Percentiles rank a stretch among this genome's conserved stretches.
Conservation (phyloP, 2,888 invertebrate species). For the Gymnoscelis rufifasciata region DNA sequence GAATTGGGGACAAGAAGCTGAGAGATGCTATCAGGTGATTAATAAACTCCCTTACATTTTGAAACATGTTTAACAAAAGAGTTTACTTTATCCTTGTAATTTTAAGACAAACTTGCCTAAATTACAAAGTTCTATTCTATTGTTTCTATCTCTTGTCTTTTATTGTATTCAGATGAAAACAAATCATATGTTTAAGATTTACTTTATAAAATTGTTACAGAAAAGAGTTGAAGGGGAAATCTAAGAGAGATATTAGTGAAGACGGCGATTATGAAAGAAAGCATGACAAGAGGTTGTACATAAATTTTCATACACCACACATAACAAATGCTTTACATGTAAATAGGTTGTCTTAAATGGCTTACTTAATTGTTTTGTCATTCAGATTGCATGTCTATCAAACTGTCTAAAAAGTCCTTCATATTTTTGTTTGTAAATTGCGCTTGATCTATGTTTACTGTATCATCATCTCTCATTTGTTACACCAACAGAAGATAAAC, state of each 20-base stretch:
- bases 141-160: too few species aligned
- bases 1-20: slow-evolving; percentile 81
- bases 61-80: too few species aligned
- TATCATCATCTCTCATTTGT: too few species aligned
- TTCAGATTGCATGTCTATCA: not conserved
- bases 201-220: slow-evolving; percentile 52
- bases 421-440: too few species aligned
- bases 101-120: too few species aligned
- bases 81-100: too few species aligned
- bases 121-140: too few species aligned
- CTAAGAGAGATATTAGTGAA: slow-evolving; percentile 70
- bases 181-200: too few species aligned
- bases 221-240: slow-evolving; percentile 71
- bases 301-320: slow-evolving; percentile 1
- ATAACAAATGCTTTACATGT: slow-evolving; percentile 1
- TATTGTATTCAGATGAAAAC: too few species aligned
- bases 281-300: slow-evolving; percentile 68
- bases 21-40: slow-evolving; percentile 84
- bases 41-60: not conserved
- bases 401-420: too few species aligned
- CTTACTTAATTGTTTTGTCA: not conserved
- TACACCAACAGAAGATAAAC: too few species aligned
- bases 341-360: not conserved
- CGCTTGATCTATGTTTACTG: too few species aligned
- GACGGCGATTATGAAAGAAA: slow-evolving; percentile 75